Conservation (phyloP, 1,140 invertebrate species). For the Cotesia chilonis region DNA sequence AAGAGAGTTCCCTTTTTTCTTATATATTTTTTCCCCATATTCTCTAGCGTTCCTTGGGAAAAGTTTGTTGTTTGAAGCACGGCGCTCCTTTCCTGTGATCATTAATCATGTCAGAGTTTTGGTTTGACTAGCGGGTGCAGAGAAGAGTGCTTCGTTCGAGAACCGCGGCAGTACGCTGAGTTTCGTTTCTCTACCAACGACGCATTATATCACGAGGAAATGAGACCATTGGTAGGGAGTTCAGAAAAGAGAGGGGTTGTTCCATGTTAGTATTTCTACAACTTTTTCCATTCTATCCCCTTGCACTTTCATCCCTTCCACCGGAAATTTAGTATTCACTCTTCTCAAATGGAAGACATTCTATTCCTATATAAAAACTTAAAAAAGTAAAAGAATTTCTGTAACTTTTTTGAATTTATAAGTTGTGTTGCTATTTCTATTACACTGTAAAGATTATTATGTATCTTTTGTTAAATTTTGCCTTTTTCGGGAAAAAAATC, state of each 20-base stretch:
- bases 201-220: slow-evolving; percentile 12
- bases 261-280: slow-evolving; percentile 27
- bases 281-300: slow-evolving; percentile 33
- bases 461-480: too few relatives aligned
- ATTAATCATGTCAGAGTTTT: slow-evolving; percentile 73
- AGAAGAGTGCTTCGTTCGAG: slow-evolving; percentile 31
- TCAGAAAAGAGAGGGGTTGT: slow-evolving; percentile 31
- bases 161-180: slow-evolving; percentile 41
- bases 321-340: slow-evolving; percentile 10
- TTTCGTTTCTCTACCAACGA: slow-evolving; percentile 40
- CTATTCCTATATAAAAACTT: not conserved
- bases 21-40: slow-evolving; percentile 67
- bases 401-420: not conserved
- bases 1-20: slow-evolving; percentile 68
- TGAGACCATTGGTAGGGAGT: slow-evolving; percentile 30
- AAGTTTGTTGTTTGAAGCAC: slow-evolving; percentile 74
- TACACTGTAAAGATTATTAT: too few relatives aligned
- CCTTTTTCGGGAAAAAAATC: too few relatives aligned
- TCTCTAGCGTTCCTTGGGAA: slow-evolving; percentile 69
- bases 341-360: not conserved
- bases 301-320: slow-evolving; percentile 33
- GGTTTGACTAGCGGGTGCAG: slow-evolving; percentile 69
- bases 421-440: too few relatives aligned
- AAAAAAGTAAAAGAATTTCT: not conserved
- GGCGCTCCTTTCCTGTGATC: slow-evolving; percentile 62